A percentile compares a stretch with the other conserved stretches of the same genome.
These are phyloP conservation scores for Masnerella sp. DNA, from an alignment of 2,888 invertebrate genomes.

Conservation along the genomic window DNA sequence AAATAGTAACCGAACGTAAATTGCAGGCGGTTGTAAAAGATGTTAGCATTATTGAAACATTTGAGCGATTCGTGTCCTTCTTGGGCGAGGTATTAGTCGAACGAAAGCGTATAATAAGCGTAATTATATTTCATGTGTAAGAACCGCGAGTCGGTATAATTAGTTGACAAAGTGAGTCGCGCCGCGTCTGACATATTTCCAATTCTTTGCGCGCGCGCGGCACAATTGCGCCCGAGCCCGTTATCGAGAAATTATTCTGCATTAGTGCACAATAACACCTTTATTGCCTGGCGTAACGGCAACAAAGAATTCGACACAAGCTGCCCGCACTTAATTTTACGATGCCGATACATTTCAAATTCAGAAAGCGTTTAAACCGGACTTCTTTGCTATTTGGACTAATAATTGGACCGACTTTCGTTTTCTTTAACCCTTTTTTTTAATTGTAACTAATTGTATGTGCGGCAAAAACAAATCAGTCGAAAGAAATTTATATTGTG, in stretches of 20 bases:
- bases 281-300: background rate
- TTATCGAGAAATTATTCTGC: slow-evolving; percentile 1
- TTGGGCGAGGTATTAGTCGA: background rate
- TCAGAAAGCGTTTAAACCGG: background rate
- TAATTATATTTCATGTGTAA: slow-evolving; percentile 3
- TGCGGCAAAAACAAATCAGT: no score
- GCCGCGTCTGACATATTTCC: slow-evolving; percentile 2
- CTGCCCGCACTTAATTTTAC: background rate
- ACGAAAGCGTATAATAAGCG: background rate
- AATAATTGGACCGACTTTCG: no score
- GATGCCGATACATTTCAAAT: background rate
- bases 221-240: slow-evolving; percentile 2
- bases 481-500: no score
- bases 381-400: no score
- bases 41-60: slow-evolving; percentile 3
- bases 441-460: no score
- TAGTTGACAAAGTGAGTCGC: slow-evolving; percentile 2
- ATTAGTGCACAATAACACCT: slow-evolving; percentile 2
- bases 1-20: background rate
- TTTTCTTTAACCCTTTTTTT: no score
- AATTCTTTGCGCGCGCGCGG: background rate
- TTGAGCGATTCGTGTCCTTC: slow-evolving; percentile 1
- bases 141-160: background rate
- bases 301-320: background rate
- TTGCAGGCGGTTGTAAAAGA: background rate